A percentile compares a stretch with the other conserved stretches of the same genome.
These are phyloP conservation scores for Sylvilagus bachmani DNA, from an alignment of 2,113 vertebrate genomes.

Conservation along the genomic window DNA sequence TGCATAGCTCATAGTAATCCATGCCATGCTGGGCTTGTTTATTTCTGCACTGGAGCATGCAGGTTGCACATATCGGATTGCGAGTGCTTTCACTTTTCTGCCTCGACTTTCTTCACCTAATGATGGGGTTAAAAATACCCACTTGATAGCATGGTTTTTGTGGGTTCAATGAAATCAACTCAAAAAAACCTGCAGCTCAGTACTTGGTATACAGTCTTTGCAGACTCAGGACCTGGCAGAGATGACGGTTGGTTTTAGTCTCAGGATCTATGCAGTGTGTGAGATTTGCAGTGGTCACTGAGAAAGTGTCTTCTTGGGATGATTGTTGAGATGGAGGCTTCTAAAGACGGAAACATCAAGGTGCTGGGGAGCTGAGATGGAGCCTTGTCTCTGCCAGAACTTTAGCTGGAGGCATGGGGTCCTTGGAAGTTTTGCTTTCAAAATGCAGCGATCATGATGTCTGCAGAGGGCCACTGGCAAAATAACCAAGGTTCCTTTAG, in stretches of 20 bases:
- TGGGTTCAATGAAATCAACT: neutral
- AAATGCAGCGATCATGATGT: neutral
- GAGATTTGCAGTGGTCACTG: neutral
- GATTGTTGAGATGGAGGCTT: neutral
- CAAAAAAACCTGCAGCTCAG: neutral
- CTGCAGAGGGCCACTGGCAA: neutral
- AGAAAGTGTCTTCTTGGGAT: neutral
- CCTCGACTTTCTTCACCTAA: neutral
- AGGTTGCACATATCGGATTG: neutral
- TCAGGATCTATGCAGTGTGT: neutral
- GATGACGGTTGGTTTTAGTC: neutral
- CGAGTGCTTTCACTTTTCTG: neutral
- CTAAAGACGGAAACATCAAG: neutral
- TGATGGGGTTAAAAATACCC: neutral
- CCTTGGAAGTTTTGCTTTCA: neutral
- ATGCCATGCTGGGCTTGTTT: neutral
- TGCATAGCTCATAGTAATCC: accelerated
- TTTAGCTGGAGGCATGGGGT: neutral
- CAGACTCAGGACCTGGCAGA: neutral
- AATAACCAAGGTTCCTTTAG: neutral
- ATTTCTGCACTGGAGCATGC: neutral
- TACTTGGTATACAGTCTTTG: neutral
- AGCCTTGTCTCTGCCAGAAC: neutral
- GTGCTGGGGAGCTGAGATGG: neutral
- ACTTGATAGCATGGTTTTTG: neutral